Percentiles rank a stretch among this genome's conserved stretches.
These are phyloP conservation scores for Argya squamiceps DNA, from an alignment of 2,797 vertebrate genomes.

Conservation along the genomic window DNA sequence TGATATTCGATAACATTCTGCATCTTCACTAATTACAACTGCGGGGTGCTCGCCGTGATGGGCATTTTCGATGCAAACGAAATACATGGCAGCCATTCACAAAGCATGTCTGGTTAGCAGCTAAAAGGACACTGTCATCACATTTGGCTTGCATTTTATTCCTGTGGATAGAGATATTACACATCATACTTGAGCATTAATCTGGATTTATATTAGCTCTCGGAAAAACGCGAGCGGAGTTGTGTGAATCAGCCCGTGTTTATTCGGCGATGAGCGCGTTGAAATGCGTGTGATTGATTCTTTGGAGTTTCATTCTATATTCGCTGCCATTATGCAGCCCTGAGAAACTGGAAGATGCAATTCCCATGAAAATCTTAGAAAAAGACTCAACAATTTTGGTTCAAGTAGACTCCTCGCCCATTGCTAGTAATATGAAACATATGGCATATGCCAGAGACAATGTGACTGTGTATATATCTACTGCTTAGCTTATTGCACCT, in stretches of 20 bases:
- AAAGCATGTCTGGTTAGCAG: conserved; percentile 29
- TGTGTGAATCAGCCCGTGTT: neutral
- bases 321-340: neutral
- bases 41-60: conserved; percentile 26
- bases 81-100: conserved; percentile 61
- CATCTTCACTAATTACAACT: conserved; percentile 71
- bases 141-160: neutral
- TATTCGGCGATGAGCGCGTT: neutral
- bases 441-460: neutral
- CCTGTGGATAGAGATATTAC: conserved; percentile 8
- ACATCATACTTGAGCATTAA: conserved; percentile 7
- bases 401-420: neutral
- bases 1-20: conserved; percentile 66
- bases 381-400: neutral
- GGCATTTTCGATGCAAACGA: conserved; percentile 47
- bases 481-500: neutral
- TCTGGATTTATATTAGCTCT: conserved; percentile 40
- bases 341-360: neutral
- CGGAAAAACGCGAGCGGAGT: neutral
- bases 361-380: conserved; percentile 33
- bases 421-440: neutral
- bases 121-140: conserved; percentile 11
- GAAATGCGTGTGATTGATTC: conserved; percentile 25
- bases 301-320: conserved; percentile 10
- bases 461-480: neutral